Evolutionary conservation across 1,140 invertebrate genomes (phyloP).

Genomic region (Magallana ariakensis): DNA sequence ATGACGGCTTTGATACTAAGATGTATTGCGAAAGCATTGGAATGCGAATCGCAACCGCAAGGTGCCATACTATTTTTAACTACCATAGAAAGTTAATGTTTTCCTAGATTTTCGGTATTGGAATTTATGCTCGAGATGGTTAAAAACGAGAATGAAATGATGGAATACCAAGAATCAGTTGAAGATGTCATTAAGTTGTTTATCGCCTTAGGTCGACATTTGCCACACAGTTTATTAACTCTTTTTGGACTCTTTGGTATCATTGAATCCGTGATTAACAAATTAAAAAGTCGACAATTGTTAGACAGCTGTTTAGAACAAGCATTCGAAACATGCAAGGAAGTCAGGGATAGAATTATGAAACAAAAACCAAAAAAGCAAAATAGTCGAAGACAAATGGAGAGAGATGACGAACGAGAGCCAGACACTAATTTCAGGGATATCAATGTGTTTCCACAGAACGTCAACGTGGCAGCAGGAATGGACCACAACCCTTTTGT

Average conservation of each 20-base stretch:
- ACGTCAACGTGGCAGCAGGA: conserved; percentile 67
- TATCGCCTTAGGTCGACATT: conserved; percentile 11
- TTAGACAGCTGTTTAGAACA: neutral
- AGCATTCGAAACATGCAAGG: conserved; percentile 26
- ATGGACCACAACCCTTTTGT: conserved; percentile 78
- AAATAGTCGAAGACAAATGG: neutral
- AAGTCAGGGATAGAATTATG: neutral
- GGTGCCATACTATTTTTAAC: conserved; percentile 46
- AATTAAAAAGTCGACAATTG: neutral
- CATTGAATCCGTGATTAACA: conserved; percentile 20
- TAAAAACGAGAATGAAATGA: neutral
- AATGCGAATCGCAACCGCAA: conserved; percentile 40
- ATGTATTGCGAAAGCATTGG: conserved; percentile 35
- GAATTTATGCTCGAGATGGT: neutral
- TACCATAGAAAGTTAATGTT: neutral
- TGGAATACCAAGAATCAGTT: conserved; percentile 6
- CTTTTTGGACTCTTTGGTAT: conserved; percentile 33
- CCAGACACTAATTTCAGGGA: conserved; percentile 76
- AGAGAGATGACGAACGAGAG: conserved; percentile 25
- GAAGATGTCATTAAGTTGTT: conserved; percentile 40
- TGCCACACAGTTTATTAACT: conserved; percentile 44
- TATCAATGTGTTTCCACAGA: conserved; percentile 72
- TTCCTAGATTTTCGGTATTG: neutral
- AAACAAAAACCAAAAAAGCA: neutral
- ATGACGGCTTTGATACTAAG: conserved; percentile 18